Evolutionary conservation across 2,888 invertebrate genomes (phyloP).

Genomic region (Ctenicera cuprea): DNA sequence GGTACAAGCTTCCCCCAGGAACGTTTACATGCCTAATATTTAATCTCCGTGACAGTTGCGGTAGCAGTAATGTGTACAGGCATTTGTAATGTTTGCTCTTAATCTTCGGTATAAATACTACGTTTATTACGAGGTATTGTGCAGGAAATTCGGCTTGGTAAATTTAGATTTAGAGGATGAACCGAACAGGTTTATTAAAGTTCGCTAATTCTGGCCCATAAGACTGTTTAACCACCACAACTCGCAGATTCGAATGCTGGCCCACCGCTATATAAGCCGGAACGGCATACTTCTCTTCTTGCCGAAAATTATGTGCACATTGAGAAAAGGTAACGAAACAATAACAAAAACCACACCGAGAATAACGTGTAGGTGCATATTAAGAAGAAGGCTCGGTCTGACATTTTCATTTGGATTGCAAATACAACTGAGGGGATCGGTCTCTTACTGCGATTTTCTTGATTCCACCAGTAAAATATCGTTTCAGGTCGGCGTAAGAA

Average conservation of each 20-base stretch:
- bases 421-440: neutral
- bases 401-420: slow-evolving; percentile 27
- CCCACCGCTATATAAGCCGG: too few species aligned
- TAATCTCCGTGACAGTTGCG: neutral
- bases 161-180: too few species aligned
- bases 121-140: too few species aligned
- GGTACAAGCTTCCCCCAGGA: neutral
- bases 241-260: too few species aligned
- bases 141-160: too few species aligned
- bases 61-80: neutral
- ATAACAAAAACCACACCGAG: neutral
- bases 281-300: too few species aligned
- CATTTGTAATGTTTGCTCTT: slow-evolving; percentile 2
- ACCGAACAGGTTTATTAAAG: too few species aligned
- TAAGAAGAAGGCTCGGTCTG: neutral
- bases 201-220: too few species aligned
- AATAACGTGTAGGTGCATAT: neutral
- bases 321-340: too few species aligned
- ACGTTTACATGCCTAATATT: slow-evolving; percentile 3
- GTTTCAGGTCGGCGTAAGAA: slow-evolving; percentile 3
- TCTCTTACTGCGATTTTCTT: slow-evolving; percentile 11
- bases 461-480: slow-evolving; percentile 7
- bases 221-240: too few species aligned
- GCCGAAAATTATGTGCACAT: too few species aligned
- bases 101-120: slow-evolving; percentile 6